These are phyloP conservation scores for Corvus cornix DNA, from an alignment of 2,113 vertebrate genomes.

Conservation along the genomic window DNA sequence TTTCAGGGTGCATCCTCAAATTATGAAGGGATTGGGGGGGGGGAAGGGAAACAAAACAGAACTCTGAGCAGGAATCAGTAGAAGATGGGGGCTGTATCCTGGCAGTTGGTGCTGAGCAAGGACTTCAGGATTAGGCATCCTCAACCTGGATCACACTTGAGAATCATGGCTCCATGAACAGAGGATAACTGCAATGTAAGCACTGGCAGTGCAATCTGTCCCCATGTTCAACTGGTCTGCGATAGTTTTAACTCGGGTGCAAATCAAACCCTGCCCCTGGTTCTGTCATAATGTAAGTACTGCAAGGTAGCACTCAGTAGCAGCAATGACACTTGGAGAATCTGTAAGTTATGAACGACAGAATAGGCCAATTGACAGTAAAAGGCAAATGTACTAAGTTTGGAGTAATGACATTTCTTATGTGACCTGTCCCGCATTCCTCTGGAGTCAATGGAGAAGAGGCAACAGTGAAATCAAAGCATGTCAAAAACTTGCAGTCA, in stretches of 20 bases:
- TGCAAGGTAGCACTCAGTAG: not conserved
- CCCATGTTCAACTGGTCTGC: accelerated
- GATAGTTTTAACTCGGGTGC: not conserved
- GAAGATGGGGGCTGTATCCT: not conserved
- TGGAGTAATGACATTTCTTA: not conserved
- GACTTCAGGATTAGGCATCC: not conserved
- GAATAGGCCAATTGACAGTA: not conserved
- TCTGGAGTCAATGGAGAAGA: not conserved
- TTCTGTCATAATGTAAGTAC: not conserved
- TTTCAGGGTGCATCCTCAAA: not conserved
- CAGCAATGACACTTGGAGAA: not conserved
- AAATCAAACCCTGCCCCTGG: not conserved
- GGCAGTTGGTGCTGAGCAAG: not conserved
- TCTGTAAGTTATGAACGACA: not conserved
- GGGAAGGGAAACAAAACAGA: not conserved
- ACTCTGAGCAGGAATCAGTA: not conserved
- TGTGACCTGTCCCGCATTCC: not conserved
- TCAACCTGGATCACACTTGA: not conserved
- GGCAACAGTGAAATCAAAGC: not conserved
- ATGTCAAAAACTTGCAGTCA: not conserved
- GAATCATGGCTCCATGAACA: not conserved
- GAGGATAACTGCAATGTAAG: not conserved
- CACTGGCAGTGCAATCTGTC: not conserved
- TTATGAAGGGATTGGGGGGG: not conserved
- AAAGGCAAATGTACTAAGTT: not conserved